phyloP scores from a whole-genome alignment of 2,113 vertebrate species.

The Sturnus vulgaris region DNA sequence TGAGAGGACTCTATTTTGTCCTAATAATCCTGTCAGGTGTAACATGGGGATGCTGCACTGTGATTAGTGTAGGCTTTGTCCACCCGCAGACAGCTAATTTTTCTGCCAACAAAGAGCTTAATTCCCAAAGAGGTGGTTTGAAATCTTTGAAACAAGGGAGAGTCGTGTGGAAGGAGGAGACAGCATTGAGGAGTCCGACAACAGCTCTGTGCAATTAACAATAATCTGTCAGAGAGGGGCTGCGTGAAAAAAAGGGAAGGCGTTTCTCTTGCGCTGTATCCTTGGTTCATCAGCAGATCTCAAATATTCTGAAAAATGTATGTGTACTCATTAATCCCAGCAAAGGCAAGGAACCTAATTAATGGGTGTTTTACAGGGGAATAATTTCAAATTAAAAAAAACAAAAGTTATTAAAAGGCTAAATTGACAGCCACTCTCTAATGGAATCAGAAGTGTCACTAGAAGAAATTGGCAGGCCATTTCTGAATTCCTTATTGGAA shows the following conservation, averaged over 20 bases:
- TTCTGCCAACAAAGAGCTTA: constrained; percentile 68
- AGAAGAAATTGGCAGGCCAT: constrained; percentile 43
- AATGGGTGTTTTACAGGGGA: constrained; percentile 37
- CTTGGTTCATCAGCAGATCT: constrained; percentile 51
- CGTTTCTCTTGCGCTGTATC: constrained; percentile 47
- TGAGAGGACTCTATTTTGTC: constrained; percentile 54
- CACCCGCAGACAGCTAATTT: constrained; percentile 69
- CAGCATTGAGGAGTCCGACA: background rate
- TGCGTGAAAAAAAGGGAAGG: background rate
- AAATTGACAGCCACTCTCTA: constrained; percentile 35
- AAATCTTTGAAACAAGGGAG: constrained; percentile 66
- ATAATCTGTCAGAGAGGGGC: constrained; percentile 34
- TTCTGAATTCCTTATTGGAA: constrained; percentile 21
- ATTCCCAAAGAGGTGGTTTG: constrained; percentile 62
- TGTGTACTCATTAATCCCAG: background rate
- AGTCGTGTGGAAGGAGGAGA: constrained; percentile 55
- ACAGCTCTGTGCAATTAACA: constrained; percentile 52
- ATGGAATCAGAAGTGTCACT: background rate
- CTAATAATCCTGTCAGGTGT: constrained; percentile 64
- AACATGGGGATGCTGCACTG: constrained; percentile 36
- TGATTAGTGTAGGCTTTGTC: constrained; percentile 65
- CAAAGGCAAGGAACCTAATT: constrained; percentile 63
- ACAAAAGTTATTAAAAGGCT: constrained; percentile 32
- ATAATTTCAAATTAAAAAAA: background rate
- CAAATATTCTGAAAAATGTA: constrained; percentile 39